Conservation (phyloP, 2,797 vertebrate species). For the Enteromius thamalakanensis region DNA sequence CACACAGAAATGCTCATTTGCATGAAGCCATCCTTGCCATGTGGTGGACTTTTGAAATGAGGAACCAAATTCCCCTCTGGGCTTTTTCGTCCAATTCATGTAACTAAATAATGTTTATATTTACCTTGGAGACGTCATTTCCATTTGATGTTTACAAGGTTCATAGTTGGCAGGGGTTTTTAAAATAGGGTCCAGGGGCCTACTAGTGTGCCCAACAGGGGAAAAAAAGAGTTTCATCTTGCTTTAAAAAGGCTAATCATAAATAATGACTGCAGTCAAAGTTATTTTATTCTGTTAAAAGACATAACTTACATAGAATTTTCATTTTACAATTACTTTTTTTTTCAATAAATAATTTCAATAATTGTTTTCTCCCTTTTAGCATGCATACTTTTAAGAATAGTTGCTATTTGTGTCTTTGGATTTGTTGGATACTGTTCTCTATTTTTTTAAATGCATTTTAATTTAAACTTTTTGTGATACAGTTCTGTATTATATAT, state of each 20-base stretch:
- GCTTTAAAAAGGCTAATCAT: not conserved
- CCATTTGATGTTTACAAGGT: not conserved
- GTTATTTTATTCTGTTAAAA: not conserved
- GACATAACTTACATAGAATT: too few relatives aligned
- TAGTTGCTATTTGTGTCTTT: not conserved
- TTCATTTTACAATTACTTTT: not conserved
- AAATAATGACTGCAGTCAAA: not conserved
- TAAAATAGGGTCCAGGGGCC: not conserved
- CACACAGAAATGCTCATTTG: conserved; percentile 7
- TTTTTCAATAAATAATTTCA: not conserved
- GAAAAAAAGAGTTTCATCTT: not conserved
- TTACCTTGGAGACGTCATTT: not conserved
- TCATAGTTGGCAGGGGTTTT: not conserved
- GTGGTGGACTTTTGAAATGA: conserved; percentile 1
- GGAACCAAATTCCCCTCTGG: not conserved
- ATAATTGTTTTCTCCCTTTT: not conserved
- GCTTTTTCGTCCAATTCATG: not conserved
- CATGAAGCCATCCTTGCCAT: not conserved
- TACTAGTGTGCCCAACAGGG: not conserved
- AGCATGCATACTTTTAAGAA: not conserved
- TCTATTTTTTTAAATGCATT: not conserved
- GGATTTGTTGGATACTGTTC: not conserved
- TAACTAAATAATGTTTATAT: not conserved
- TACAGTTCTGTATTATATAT: not conserved
- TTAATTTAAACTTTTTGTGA: too few relatives aligned